Conservation (phyloP, 1,140 invertebrate species). For the Aphidius gifuensis region DNA sequence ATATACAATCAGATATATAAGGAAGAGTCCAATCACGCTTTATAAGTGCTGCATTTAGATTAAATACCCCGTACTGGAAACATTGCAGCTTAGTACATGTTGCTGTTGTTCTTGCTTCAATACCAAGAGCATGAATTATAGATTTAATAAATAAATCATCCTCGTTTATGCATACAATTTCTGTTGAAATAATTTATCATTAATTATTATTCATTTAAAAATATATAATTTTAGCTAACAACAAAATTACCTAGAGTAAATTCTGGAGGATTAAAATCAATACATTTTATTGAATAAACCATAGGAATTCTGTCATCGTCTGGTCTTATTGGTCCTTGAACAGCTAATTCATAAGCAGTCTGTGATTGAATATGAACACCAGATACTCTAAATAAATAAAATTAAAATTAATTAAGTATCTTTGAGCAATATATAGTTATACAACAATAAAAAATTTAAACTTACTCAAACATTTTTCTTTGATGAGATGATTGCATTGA, state of each 20-base stretch:
- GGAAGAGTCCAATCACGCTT: conserved; percentile 79
- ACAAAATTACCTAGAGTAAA: conserved; percentile 75
- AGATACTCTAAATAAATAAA: conserved; percentile 60
- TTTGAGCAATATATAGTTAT: not conserved
- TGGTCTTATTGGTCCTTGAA: conserved; percentile 75
- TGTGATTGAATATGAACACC: conserved; percentile 81
- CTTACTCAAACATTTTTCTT: conserved; percentile 79
- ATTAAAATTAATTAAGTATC: conserved; percentile 4
- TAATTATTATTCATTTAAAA: conserved; percentile 18
- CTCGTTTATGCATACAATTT: conserved; percentile 84
- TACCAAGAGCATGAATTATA: conserved; percentile 77
- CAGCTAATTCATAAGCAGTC: conserved; percentile 83
- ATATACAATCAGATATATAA: conserved; percentile 73
- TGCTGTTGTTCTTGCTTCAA: conserved; percentile 74
- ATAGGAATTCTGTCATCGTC: conserved; percentile 66
- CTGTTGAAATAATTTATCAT: conserved; percentile 57
- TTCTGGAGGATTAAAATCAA: conserved; percentile 75
- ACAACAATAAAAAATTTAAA: conserved; percentile 25
- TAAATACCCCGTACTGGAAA: conserved; percentile 79
- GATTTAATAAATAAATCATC: conserved; percentile 69
- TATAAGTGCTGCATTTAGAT: conserved; percentile 71
- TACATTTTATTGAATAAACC: conserved; percentile 83
- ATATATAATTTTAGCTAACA: conserved; percentile 12
- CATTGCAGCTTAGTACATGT: conserved; percentile 77
- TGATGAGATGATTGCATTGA: conserved; percentile 80